These are phyloP conservation scores for Tamias sibiricus DNA, from an alignment of 2,113 vertebrate species.

Conservation along the genomic window DNA sequence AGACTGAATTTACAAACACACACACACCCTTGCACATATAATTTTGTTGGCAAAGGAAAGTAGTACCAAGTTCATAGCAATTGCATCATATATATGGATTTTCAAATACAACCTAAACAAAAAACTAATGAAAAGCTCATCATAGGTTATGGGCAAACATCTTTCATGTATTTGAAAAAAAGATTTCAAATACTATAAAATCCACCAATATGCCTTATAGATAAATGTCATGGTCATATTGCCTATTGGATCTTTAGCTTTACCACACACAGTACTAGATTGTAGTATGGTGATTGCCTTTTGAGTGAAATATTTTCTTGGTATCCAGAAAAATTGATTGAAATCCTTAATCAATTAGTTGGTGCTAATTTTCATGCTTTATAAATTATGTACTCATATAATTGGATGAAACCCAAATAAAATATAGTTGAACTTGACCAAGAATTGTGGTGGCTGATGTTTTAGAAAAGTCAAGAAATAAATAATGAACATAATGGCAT, in stretches of 20 bases:
- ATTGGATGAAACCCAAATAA: conserved; percentile 38
- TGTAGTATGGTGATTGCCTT: neutral
- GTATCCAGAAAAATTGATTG: neutral
- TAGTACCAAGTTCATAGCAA: neutral
- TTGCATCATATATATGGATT: neutral
- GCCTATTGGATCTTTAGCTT: neutral
- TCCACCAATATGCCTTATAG: neutral
- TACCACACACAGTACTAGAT: neutral
- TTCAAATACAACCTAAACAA: neutral
- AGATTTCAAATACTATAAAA: neutral
- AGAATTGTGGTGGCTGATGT: neutral
- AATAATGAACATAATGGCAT: conserved; percentile 32
- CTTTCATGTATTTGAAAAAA: neutral
- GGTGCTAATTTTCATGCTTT: conserved; percentile 22
- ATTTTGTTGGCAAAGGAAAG: conserved; percentile 44
- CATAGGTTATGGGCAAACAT: neutral
- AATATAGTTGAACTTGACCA: conserved; percentile 1
- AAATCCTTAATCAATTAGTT: neutral
- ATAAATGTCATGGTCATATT: neutral
- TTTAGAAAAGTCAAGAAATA: conserved; percentile 20
- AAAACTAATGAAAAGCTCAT: conserved; percentile 24
- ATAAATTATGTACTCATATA: conserved; percentile 25
- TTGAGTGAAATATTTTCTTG: conserved; percentile 33
- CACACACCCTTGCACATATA: neutral
- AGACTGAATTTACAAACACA: neutral